phyloP scores from a whole-genome alignment of 2,797 vertebrate genomes.

The Rhodeus uyekii region DNA sequence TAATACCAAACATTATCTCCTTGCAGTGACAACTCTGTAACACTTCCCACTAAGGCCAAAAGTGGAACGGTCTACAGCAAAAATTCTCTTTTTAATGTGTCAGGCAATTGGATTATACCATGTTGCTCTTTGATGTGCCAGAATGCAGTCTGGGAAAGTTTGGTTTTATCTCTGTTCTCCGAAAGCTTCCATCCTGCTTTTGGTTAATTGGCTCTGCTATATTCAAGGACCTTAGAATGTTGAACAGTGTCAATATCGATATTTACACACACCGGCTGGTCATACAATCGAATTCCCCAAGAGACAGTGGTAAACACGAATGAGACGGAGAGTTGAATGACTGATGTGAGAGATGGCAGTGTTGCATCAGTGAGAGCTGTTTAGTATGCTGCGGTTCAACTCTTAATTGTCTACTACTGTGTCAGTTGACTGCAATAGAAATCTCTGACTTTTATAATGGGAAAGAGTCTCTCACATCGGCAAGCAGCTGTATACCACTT shows the following conservation, averaged over 20 bases:
- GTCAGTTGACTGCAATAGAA: conserved; percentile 21
- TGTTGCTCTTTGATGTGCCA: conserved; percentile 26
- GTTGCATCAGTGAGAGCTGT: background rate
- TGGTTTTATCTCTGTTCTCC: background rate
- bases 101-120: background rate
- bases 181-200: background rate
- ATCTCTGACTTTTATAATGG: conserved; percentile 6
- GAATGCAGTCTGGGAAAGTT: background rate
- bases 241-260: conserved; percentile 23
- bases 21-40: background rate
- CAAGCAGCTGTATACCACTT: conserved; percentile 13
- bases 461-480: background rate
- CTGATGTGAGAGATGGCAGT: background rate
- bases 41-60: background rate
- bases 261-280: conserved; percentile 10
- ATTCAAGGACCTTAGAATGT: background rate
- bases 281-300: conserved; percentile 24
- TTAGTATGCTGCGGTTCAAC: background rate
- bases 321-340: conserved; percentile 3
- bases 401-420: conserved; percentile 29
- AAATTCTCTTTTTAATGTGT: background rate
- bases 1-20: background rate
- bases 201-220: background rate
- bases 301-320: conserved; percentile 15
- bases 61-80: background rate